These are phyloP conservation scores for Leistus spinibarbis DNA, from an alignment of 2,888 invertebrate species.

Conservation along the genomic window DNA sequence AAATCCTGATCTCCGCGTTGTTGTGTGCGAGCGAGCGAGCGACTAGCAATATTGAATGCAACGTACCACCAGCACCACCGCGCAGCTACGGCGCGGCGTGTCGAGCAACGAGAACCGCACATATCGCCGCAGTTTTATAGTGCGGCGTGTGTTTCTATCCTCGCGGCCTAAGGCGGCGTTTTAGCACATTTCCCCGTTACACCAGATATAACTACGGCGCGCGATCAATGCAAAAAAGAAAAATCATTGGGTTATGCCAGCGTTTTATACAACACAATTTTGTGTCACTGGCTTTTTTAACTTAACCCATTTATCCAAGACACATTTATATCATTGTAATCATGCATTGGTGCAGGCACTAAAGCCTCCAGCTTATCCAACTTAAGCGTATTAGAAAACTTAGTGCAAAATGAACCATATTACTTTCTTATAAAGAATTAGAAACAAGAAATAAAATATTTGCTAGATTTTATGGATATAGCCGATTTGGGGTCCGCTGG, in stretches of 20 bases:
- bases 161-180: not conserved
- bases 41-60: not conserved
- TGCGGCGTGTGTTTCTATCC: not conserved
- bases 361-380: too few species aligned
- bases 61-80: not conserved
- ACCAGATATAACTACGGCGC: not conserved
- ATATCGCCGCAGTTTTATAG: not conserved
- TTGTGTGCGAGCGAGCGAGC: not conserved
- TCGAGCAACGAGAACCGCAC: not conserved
- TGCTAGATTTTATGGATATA: too few species aligned
- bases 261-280: conserved; percentile 1
- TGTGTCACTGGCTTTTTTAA: not conserved
- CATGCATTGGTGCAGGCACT: too few species aligned
- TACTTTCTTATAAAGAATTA: too few species aligned
- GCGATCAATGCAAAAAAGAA: conserved; percentile 29
- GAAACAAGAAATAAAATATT: too few species aligned
- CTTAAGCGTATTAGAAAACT: too few species aligned
- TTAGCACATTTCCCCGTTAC: not conserved
- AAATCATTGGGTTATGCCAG: conserved; percentile 28
- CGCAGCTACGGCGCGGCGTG: not conserved
- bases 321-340: too few species aligned
- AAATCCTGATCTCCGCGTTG: not conserved
- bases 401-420: too few species aligned
- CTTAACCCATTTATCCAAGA: too few species aligned
- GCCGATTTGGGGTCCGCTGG: too few species aligned